Percentiles rank a stretch among this genome's conserved stretches.
Evolutionary conservation across 1,140 invertebrate species (phyloP).

Genomic region (Sitophilus oryzae): DNA sequence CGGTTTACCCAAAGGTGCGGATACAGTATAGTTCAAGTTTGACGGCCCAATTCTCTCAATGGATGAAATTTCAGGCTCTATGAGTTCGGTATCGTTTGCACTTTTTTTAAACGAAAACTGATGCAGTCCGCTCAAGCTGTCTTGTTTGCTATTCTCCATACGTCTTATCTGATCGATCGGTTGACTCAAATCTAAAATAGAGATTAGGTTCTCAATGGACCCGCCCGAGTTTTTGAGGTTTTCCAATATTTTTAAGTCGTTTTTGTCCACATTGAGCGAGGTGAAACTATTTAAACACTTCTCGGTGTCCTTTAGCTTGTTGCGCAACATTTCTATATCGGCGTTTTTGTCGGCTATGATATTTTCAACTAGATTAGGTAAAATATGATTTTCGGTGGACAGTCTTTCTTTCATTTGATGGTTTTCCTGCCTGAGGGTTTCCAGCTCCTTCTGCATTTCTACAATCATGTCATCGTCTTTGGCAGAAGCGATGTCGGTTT

Average conservation of each 20-base stretch:
- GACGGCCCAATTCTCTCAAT: constrained; percentile 33
- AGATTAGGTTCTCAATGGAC: constrained; percentile 26
- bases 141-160: constrained; percentile 38
- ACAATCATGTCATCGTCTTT: constrained; percentile 48
- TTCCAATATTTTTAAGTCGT: constrained; percentile 40
- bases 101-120: constrained; percentile 7
- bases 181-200: constrained; percentile 30
- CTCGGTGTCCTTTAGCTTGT: constrained; percentile 49
- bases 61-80: constrained; percentile 38
- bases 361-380: constrained; percentile 56
- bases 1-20: constrained; percentile 24
- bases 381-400: constrained; percentile 43
- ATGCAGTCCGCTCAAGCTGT: neutral
- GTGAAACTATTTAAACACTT: constrained; percentile 46
- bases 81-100: constrained; percentile 47
- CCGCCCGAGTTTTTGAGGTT: constrained; percentile 38
- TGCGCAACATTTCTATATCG: constrained; percentile 57
- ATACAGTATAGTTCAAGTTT: constrained; percentile 26
- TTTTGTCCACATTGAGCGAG: constrained; percentile 52
- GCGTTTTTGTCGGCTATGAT: constrained; percentile 63
- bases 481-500: constrained; percentile 49
- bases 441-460: constrained; percentile 52
- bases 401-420: constrained; percentile 48
- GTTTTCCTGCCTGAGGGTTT: constrained; percentile 51
- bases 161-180: constrained; percentile 15